These are phyloP conservation scores for Aphodius granarius DNA, from an alignment of 2,888 invertebrate species.

Conservation along the genomic window DNA sequence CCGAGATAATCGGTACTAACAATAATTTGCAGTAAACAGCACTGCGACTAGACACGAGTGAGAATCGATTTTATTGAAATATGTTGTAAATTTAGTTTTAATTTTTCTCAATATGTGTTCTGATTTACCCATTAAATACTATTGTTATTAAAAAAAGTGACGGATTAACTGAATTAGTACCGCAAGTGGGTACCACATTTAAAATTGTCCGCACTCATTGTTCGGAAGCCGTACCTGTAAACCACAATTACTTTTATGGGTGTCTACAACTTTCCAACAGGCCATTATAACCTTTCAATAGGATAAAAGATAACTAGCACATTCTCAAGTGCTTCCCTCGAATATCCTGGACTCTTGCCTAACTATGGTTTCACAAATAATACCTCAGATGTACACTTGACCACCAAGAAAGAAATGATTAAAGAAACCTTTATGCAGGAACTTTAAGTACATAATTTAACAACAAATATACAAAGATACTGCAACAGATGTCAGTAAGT, in stretches of 20 bases:
- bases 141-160: neutral
- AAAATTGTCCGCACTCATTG: neutral
- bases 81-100: too few relatives aligned
- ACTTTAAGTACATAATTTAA: neutral
- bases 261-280: neutral
- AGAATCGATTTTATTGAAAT: too few relatives aligned
- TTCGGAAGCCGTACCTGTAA: neutral
- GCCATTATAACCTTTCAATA: neutral
- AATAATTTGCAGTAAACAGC: too few relatives aligned
- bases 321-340: neutral
- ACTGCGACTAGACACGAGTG: too few relatives aligned
- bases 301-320: neutral
- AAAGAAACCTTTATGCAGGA: neutral
- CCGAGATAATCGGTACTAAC: too few relatives aligned
- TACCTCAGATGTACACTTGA: neutral
- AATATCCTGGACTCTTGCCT: neutral
- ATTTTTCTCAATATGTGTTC: too few relatives aligned
- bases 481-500: neutral
- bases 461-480: neutral
- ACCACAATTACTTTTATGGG: neutral
- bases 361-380: neutral
- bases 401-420: neutral
- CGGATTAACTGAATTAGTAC: neutral
- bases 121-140: too few relatives aligned
- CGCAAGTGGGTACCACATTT: neutral